These are phyloP conservation scores for Pegea sp. DNA, from an alignment of 23 tunicate species.

Conservation along the genomic window DNA sequence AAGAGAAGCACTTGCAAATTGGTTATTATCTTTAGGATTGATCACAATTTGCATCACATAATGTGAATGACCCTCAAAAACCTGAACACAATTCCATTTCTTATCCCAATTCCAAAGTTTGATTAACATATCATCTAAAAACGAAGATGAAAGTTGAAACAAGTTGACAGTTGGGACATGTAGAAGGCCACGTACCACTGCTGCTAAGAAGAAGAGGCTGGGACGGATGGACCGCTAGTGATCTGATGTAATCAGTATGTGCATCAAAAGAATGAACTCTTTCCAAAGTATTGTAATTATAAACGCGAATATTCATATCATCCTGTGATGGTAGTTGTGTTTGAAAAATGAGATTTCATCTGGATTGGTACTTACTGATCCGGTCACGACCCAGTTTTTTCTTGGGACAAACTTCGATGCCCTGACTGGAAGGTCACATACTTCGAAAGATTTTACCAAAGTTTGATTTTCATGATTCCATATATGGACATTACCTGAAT, in stretches of 20 bases:
- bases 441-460: constrained; percentile 71
- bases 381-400: constrained; percentile 98
- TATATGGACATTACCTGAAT: constrained; percentile 79
- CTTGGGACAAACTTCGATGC: constrained; percentile 85
- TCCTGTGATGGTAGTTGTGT: constrained; percentile 24
- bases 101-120: constrained; percentile 99
- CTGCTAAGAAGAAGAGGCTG: constrained; percentile 82
- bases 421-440: constrained; percentile 93
- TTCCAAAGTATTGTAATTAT: constrained; percentile 96
- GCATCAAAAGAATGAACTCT: constrained; percentile 87
- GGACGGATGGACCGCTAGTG: constrained; percentile 94
- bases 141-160: background rate
- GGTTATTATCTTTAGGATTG: constrained; percentile 96
- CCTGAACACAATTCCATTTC: constrained; percentile 90
- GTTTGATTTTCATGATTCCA: constrained; percentile 85
- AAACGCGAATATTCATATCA: constrained; percentile 92
- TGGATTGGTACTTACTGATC: too few species aligned
- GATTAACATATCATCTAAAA: constrained; percentile 93
- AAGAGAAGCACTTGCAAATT: constrained; percentile 97
- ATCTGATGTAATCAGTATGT: constrained; percentile 96
- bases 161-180: background rate
- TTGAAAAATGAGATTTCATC: background rate
- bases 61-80: constrained; percentile 98
- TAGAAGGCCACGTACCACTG: constrained; percentile 41
- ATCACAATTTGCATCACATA: constrained; percentile 99